Conservation (phyloP, 2,797 vertebrate genomes). For the Sebastes jordani region DNA sequence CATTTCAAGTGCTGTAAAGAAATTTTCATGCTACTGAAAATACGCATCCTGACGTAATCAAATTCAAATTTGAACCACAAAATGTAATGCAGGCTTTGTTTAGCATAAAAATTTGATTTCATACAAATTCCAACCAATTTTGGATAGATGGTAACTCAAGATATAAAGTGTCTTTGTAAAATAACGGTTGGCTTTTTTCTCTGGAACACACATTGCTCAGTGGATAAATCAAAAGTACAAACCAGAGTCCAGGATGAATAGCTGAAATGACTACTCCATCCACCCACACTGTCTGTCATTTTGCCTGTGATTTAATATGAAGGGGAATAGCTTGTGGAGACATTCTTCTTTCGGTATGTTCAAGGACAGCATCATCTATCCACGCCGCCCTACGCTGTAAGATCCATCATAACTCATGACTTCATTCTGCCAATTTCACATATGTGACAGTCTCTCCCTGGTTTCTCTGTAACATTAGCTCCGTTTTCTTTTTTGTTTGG, state of each 20-base stretch:
- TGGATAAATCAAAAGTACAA: constrained; percentile 21
- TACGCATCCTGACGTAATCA: neutral
- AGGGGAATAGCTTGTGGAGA: constrained; percentile 34
- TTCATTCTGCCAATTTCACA: constrained; percentile 35
- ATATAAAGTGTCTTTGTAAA: neutral
- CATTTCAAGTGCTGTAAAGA: neutral
- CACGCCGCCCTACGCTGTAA: neutral
- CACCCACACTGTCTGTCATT: constrained; percentile 30
- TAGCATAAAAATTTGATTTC: neutral
- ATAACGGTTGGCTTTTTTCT: too few relatives aligned
- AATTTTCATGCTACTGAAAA: neutral
- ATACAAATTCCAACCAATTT: neutral
- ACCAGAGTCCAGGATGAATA: constrained; percentile 3
- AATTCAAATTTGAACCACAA: neutral
- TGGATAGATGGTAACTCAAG: neutral
- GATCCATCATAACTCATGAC: constrained; percentile 30
- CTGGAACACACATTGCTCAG: neutral
- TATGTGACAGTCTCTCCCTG: neutral
- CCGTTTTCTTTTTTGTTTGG: neutral
- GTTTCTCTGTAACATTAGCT: neutral
- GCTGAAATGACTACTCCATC: constrained; percentile 17
- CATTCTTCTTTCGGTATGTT: constrained; percentile 41
- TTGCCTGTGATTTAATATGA: constrained; percentile 52
- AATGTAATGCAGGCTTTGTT: neutral
- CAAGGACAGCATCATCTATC: constrained; percentile 51